These are phyloP conservation scores for Sebastes nivosus DNA, from an alignment of 2,797 vertebrate species.

Conservation along the genomic window DNA sequence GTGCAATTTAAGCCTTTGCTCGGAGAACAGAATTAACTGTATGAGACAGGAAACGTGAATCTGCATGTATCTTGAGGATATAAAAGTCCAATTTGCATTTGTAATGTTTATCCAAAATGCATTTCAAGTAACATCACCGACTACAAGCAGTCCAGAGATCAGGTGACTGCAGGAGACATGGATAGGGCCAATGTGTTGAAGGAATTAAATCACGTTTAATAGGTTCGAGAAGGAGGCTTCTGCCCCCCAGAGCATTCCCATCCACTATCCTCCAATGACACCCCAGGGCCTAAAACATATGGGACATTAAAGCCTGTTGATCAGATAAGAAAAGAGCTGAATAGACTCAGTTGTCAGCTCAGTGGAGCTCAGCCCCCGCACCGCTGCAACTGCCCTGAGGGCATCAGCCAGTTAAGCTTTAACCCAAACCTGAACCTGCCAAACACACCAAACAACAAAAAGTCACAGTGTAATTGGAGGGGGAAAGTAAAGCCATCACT, in stretches of 20 bases:
- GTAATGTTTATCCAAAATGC: not conserved
- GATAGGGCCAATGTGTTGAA: not conserved
- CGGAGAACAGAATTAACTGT: not conserved
- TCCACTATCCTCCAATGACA: not conserved
- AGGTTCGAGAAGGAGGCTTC: not conserved
- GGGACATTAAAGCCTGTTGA: not conserved
- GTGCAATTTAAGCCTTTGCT: not conserved
- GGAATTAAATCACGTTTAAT: not conserved
- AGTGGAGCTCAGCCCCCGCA: not conserved
- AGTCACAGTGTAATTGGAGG: not conserved
- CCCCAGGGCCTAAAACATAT: not conserved
- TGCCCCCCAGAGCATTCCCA: not conserved
- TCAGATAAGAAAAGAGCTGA: not conserved
- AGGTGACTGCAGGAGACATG: not conserved
- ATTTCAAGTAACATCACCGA: not conserved
- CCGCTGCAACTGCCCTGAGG: not conserved
- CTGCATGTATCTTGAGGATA: not conserved
- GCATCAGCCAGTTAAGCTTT: not conserved
- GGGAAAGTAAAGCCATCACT: not conserved
- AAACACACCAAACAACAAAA: not conserved
- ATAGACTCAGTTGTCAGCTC: constrained; percentile 4
- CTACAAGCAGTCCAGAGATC: not conserved
- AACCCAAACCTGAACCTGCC: not conserved
- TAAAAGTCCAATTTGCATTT: not conserved
- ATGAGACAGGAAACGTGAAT: not conserved